These are phyloP conservation scores for Tadarida brasiliensis DNA, from an alignment of 2,797 vertebrate species.

Conservation along the genomic window DNA sequence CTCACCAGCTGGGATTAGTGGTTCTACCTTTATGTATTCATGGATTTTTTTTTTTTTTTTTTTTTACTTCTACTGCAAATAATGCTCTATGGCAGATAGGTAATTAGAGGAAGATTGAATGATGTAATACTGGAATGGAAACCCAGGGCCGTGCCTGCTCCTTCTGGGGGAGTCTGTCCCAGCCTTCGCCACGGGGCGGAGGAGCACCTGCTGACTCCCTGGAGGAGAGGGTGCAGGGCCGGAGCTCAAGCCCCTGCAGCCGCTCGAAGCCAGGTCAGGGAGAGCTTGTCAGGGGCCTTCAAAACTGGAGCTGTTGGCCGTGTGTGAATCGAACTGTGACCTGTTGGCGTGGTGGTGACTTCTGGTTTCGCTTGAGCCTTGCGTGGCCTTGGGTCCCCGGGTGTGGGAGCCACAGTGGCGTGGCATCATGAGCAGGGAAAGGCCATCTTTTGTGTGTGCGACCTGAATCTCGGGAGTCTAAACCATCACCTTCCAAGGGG, in stretches of 20 bases:
- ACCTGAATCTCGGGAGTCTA: not conserved
- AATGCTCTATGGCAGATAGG: not conserved
- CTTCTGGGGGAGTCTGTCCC: not conserved
- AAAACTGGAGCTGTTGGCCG: not conserved
- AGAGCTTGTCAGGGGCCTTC: slow-evolving; percentile 50
- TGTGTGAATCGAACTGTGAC: slow-evolving; percentile 11
- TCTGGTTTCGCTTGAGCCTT: not conserved
- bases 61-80: not conserved
- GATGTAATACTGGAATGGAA: not conserved
- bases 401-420: not conserved
- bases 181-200: not conserved
- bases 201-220: not conserved
- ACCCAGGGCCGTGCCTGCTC: not conserved
- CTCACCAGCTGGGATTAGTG: not conserved
- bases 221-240: not conserved
- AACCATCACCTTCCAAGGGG: not conserved
- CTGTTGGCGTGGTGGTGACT: not conserved
- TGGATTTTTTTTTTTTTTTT: too few species aligned
- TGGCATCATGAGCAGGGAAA: not conserved
- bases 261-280: not conserved
- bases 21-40: not conserved
- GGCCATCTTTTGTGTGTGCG: not conserved
- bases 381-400: not conserved
- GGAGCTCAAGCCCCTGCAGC: accelerated
- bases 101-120: slow-evolving; percentile 22